Evolutionary conservation across 1,140 invertebrate species (phyloP).

Genomic region (Aricia agestis): DNA sequence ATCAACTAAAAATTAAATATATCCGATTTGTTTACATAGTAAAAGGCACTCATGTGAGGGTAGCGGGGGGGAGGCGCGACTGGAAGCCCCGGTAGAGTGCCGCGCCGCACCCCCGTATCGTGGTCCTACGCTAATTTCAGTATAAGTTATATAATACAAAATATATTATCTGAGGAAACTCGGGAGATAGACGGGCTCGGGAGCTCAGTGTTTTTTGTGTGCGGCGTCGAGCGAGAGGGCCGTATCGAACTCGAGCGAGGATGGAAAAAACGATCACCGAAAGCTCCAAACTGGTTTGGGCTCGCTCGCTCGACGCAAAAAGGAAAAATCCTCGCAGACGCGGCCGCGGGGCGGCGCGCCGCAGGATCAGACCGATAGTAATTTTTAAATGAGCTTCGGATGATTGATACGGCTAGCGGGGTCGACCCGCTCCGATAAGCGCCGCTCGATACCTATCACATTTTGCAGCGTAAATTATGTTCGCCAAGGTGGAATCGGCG

Average conservation of each 20-base stretch:
- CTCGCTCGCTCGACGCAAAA: slow-evolving; percentile 58
- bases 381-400: slow-evolving; percentile 48
- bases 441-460: slow-evolving; percentile 4
- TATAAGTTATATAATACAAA: slow-evolving; percentile 37
- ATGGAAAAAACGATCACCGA: slow-evolving; percentile 63
- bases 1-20: slow-evolving; percentile 75
- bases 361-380: slow-evolving; percentile 41
- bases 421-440: slow-evolving; percentile 27
- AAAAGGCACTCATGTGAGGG: slow-evolving; percentile 61
- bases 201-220: slow-evolving; percentile 50
- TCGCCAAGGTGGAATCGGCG: slow-evolving; percentile 2
- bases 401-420: slow-evolving; percentile 48
- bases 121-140: slow-evolving; percentile 21
- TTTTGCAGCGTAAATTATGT: slow-evolving; percentile 13
- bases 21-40: slow-evolving; percentile 68
- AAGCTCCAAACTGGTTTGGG: slow-evolving; percentile 61
- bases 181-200: slow-evolving; percentile 52
- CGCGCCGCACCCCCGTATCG: slow-evolving; percentile 30
- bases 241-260: slow-evolving; percentile 41
- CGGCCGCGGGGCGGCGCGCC: slow-evolving; percentile 42
- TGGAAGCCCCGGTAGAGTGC: slow-evolving; percentile 55
- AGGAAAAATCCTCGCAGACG: slow-evolving; percentile 56
- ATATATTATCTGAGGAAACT: slow-evolving; percentile 46
- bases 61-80: slow-evolving; percentile 40
- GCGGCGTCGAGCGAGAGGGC: slow-evolving; percentile 14